Base-by-base conservation (phyloP, 2,888 invertebrate genomes). In the Vesta saturnalis region DNA sequence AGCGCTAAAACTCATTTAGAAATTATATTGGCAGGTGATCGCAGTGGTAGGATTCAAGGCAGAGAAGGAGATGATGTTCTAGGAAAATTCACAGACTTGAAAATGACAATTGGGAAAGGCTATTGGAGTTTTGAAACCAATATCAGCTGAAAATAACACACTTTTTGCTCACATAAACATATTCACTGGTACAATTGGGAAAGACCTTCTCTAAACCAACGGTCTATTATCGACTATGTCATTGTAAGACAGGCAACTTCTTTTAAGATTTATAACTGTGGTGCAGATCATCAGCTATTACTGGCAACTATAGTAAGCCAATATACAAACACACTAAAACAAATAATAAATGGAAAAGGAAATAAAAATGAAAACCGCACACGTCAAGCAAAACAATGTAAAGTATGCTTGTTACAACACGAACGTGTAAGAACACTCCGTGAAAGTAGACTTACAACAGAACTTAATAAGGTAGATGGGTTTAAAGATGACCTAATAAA, bases 61-160 rank as follows among this genome's bases (percentile, higher is more conserved):
- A 30, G 30, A 55, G 22, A 23, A 55, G n/a, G 55, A 19, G 39
- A 57, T 47, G 47, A 47, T 14, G 56, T 23, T 6, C 22, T 56
- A 21, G 56, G 56, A 5, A 10, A n/a, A 56, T 22, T 18, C n/a
- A 23, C 10, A 12, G 22, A 22, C 10, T 18, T n/a, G 19, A 8
- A 23, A 56, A 56, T 23, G 23, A 56, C 56, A 56, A 56, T 56
- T 21, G 55, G 55, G 55, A 55, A 55, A 54, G 15, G 22, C 23
- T 18, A 22, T 12, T n/a, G 4, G 22, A 23, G 19, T 14, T 1
- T 12, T 30, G 30, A 5, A 30, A 30, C 30, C 30, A 30, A 30
- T 10, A 30, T 30, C 30, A 30, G 30, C 30, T 30, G 30, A 30
- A 30, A 30, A 30, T 56, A 56, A 56, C 23, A 23, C 56, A 23